A percentile compares a stretch with the other conserved stretches of the same genome.
Conservation (phyloP, 1,140 invertebrate genomes). For the Achroia grisella region DNA sequence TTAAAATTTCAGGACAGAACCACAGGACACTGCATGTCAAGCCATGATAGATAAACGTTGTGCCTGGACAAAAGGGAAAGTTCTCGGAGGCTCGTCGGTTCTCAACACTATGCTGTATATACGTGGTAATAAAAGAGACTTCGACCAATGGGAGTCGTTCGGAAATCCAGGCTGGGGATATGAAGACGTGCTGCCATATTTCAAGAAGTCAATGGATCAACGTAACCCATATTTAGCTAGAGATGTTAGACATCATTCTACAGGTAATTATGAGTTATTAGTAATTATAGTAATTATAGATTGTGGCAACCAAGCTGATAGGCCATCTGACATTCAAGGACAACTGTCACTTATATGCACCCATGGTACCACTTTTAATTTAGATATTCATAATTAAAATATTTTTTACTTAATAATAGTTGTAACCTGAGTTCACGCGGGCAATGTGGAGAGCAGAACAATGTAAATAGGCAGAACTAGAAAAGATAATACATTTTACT, state of each 20-base stretch:
- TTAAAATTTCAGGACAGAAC: conserved; percentile 80
- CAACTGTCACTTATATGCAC: too few species aligned
- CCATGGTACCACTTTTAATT: too few species aligned
- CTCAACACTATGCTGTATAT: conserved; percentile 95
- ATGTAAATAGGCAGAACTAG: too few species aligned
- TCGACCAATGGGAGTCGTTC: conserved; percentile 90
- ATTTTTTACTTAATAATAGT: too few species aligned
- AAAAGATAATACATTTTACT: too few species aligned
- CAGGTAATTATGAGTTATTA: conserved; percentile 69
- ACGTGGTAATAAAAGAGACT: conserved; percentile 91
- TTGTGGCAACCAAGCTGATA: too few species aligned
- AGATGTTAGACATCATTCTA: conserved; percentile 80
- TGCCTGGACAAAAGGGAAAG: conserved; percentile 89
- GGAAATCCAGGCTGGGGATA: conserved; percentile 94
- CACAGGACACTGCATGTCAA: conserved; percentile 88
- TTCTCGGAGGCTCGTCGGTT: conserved; percentile 90
- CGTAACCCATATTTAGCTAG: conserved; percentile 86
- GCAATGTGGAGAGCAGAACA: too few species aligned
- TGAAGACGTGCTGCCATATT: conserved; percentile 90
- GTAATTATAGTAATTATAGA: too few species aligned
- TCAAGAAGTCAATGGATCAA: conserved; percentile 90
- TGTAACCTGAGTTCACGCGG: too few species aligned
- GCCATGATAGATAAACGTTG: conserved; percentile 87
- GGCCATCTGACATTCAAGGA: too few species aligned
- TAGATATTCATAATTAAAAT: too few species aligned